Evolutionary conservation across 2,888 invertebrate genomes (phyloP).

Genomic region (Eubasilissa splendida): DNA sequence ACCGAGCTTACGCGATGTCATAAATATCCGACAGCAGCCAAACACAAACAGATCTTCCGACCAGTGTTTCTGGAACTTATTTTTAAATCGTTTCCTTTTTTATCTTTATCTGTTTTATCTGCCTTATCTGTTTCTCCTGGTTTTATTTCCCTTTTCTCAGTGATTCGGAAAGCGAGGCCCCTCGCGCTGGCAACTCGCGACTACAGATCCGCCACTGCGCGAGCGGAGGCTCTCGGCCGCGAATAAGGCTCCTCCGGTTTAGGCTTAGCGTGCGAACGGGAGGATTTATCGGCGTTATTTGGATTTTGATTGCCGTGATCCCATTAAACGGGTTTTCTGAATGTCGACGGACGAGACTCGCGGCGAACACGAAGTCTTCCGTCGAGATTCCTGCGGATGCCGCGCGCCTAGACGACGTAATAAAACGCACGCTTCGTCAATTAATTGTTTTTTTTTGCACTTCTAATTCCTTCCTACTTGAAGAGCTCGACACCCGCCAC

Average conservation of each 20-base stretch:
- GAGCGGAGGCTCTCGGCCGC: background rate
- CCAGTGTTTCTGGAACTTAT: no score
- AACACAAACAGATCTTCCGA: no score
- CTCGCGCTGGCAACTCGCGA: no score
- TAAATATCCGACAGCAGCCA: no score
- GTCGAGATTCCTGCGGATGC: constrained; percentile 19
- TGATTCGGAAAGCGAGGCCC: no score
- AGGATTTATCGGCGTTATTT: constrained; percentile 49
- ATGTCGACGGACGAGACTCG: constrained; percentile 42
- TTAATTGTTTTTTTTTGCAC: constrained; percentile 4
- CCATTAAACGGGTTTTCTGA: constrained; percentile 50
- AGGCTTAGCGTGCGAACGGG: constrained; percentile 45
- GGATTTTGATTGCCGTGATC: constrained; percentile 47
- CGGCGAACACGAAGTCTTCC: constrained; percentile 24
- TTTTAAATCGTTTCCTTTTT: no score
- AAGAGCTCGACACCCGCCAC: background rate
- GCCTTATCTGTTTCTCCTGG: no score
- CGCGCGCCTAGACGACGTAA: constrained; percentile 16
- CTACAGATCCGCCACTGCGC: background rate
- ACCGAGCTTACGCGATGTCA: no score
- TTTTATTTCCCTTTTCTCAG: no score
- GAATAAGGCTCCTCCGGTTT: background rate
- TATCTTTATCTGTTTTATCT: no score
- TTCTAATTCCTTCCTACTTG: background rate
- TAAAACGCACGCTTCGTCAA: background rate